Base-by-base conservation (phyloP, 1,140 invertebrate species). In the Aphelenchoides avenae region DNA sequence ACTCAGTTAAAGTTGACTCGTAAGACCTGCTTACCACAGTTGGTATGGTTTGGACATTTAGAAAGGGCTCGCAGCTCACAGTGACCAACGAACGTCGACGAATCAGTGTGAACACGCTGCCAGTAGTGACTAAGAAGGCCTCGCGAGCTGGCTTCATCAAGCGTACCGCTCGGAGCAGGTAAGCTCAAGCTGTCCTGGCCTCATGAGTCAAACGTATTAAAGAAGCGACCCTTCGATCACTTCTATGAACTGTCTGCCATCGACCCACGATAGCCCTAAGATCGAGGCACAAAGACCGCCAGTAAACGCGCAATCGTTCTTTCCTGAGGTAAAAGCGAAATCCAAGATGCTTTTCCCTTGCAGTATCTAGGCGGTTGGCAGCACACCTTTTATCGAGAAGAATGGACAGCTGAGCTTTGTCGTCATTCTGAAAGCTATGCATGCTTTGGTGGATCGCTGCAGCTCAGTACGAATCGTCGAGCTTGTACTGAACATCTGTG, bases 351-450 rank as follows among this genome's bases (percentile, higher is more conserved):
- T 41, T 41, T 41, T 41, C 39, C 7, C 20, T 41, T 41, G 39
- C 7, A 7, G 7, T 22, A 22, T 18, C 7, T 7, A 93, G 80
- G 89, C 89, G 1, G 84, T 89, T 0, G 94, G 92, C 0, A 89
- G 91, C 0, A 79, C 85, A 13, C 84, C 85, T 76, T 98, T 95
- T 68, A 94, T 97, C 27, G 93, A 91, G 27, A 86, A 87, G 70
- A 89, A 95, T 71, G 94, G 94, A 0, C 87, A 91, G 71, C 86
- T 98, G 37, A 88, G 94, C 78, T 85, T 89, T 59, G 84, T 87
- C 78, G 87, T 96, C 6, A 85, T 97, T 1, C 79, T 98, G 13
- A 89, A 89, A 82, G 79, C 79, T 29, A 29, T 76, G 22, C 30
- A 24, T 3, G 18, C 43, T 20, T 31, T 68, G 5, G 56, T 71